Conservation (phyloP, 2,888 invertebrate species). For the Patella depressa region DNA sequence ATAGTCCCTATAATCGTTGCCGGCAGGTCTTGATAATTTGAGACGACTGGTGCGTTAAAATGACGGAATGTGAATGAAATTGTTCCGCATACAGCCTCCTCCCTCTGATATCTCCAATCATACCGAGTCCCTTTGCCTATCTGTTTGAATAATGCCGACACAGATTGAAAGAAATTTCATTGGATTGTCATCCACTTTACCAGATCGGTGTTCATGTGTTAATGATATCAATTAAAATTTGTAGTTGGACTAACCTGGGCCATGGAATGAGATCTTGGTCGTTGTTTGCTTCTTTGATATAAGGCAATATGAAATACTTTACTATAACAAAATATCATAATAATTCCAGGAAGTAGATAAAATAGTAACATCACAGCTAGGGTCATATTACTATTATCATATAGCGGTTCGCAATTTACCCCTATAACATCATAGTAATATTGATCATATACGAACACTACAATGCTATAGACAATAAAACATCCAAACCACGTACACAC, state of each 20-base stretch:
- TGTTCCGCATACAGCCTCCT: too few relatives aligned
- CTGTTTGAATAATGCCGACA: too few relatives aligned
- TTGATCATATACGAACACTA: slow-evolving; percentile 40
- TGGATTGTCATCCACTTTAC: too few relatives aligned
- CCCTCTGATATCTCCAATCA: too few relatives aligned
- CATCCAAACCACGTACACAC: slow-evolving; percentile 36
- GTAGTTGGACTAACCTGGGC: background rate
- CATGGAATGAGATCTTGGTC: background rate
- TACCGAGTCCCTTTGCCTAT: too few relatives aligned
- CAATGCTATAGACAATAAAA: slow-evolving; percentile 37
- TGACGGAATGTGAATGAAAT: too few relatives aligned
- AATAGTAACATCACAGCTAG: slow-evolving; percentile 38
- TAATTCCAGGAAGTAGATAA: slow-evolving; percentile 36
- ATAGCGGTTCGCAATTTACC: slow-evolving; percentile 45
- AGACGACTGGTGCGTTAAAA: too few relatives aligned
- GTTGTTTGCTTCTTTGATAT: slow-evolving; percentile 7
- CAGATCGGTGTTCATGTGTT: too few relatives aligned
- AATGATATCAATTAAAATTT: too few relatives aligned
- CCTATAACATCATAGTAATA: slow-evolving; percentile 44
- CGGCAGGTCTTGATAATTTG: too few relatives aligned
- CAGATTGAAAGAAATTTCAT: too few relatives aligned
- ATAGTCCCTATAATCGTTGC: too few relatives aligned
- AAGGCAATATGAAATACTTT: slow-evolving; percentile 7
- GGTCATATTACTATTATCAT: slow-evolving; percentile 39
- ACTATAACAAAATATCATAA: slow-evolving; percentile 40